Base-by-base conservation (phyloP, 2,113 vertebrate genomes). In the Paradisaea rubra region DNA sequence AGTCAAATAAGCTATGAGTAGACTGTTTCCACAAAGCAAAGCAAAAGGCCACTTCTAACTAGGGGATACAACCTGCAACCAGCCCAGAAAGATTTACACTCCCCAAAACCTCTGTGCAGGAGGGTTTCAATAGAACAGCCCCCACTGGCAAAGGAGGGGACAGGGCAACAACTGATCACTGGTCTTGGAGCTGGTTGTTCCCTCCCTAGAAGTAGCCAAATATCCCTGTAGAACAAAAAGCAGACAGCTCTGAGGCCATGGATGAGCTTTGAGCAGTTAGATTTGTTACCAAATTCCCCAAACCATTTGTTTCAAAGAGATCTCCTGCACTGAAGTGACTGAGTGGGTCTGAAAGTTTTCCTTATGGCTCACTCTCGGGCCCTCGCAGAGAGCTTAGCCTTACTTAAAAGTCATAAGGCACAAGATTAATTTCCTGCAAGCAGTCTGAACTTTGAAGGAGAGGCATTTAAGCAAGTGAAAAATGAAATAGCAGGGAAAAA, bases 121-220 rank as follows among this genome's bases (percentile, higher is more conserved):
- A 59, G 8, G 1, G 9, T n/a, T 76, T 69, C 23, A 13, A 39
- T 1, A 70, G 37, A 56, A 52, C 24, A 64, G 24, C 13, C 28
- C 17, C 17, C 7, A 37, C 9, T 57, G 53, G 19, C 61, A 89
- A 60, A 59, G 52, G 27, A 66, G 30, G 8, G 72, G 49, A 64
- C 0, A 1, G 47, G 28, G 30, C 61, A 80, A 37, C 0, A 0
- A 41, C 45, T 10, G 60, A 9, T 37, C 1, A 0, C 71, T 35
- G 44, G 6, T 66, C 60, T 54, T 54, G n/a, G 21, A 65, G 42
- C 7, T 30, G 39, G n/a, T 10, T 42, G 11, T 41, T 79, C 22
- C 41, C 31, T 72, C 53, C 82, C n/a, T 15, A 82, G 53, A 74
- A 81, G 47, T 3, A 85, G 49, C 11, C 57, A 42, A 70, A 78